Evolutionary conservation across 2,113 vertebrate genomes (phyloP).

Genomic region (Trachemys scripta): DNA sequence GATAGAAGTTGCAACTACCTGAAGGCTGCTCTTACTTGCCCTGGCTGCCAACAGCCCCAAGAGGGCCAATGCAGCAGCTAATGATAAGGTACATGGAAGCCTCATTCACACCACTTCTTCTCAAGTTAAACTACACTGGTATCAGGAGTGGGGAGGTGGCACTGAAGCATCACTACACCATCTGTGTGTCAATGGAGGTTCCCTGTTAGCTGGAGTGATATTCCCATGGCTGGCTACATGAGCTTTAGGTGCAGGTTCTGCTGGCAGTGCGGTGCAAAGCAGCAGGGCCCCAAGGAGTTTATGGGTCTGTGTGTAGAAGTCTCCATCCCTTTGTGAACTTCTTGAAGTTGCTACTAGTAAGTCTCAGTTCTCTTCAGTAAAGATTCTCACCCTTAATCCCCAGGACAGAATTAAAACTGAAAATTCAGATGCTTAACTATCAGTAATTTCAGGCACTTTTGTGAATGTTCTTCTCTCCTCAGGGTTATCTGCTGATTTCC

Average conservation of each 20-base stretch:
- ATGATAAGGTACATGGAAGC: neutral
- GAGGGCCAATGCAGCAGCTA: neutral
- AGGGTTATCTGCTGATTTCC: conserved; percentile 78
- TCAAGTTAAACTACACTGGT: neutral
- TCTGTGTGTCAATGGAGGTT: neutral
- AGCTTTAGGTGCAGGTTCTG: neutral
- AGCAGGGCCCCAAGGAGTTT: neutral
- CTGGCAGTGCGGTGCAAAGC: neutral
- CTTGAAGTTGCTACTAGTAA: neutral
- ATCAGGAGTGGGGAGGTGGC: neutral
- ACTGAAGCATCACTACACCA: neutral
- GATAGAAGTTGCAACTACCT: neutral
- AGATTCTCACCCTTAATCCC: neutral
- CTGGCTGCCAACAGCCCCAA: neutral
- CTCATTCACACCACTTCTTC: neutral
- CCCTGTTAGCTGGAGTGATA: neutral
- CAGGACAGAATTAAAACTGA: neutral
- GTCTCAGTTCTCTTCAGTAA: neutral
- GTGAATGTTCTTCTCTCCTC: neutral
- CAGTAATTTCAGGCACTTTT: neutral
- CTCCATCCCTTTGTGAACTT: neutral
- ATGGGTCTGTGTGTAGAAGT: neutral
- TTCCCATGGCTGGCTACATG: neutral
- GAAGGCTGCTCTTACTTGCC: neutral
- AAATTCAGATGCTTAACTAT: neutral